A percentile compares a stretch with the other conserved stretches of the same genome.
Conservation (phyloP, 2,888 invertebrate species). For the Micropterix aruncella region DNA sequence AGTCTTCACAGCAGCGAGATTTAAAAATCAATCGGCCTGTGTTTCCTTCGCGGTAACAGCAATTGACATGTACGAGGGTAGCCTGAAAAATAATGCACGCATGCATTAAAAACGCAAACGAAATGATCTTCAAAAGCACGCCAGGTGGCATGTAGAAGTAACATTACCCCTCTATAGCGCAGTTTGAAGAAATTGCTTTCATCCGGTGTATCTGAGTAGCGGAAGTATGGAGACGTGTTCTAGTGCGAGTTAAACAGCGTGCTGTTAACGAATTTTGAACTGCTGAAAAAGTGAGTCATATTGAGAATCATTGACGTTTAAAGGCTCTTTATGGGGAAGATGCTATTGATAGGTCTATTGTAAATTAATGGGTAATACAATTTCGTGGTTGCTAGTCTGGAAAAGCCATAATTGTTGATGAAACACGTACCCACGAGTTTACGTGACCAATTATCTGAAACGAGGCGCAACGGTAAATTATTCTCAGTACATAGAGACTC, state of each 20-base stretch:
- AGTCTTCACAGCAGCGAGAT: too few relatives aligned
- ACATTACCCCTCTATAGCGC: background rate
- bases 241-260: background rate
- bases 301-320: background rate
- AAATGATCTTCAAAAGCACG: too few relatives aligned
- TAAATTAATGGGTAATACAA: background rate
- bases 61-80: background rate
- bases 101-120: background rate
- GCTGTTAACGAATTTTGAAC: background rate
- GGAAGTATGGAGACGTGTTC: background rate
- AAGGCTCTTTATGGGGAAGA: background rate
- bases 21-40: too few relatives aligned
- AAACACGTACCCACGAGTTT: too few relatives aligned
- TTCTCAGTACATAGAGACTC: too few relatives aligned
- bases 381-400: too few relatives aligned
- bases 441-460: too few relatives aligned
- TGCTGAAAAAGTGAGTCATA: too few relatives aligned
- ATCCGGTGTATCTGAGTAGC: background rate
- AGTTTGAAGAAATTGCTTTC: background rate
- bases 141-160: too few relatives aligned
- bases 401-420: too few relatives aligned
- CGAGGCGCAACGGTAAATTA: too few relatives aligned
- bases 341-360: background rate
- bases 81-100: background rate
- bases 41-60: too few relatives aligned